Conservation (phyloP, 2,888 invertebrate genomes). For the Limnephilus lunatus region DNA sequence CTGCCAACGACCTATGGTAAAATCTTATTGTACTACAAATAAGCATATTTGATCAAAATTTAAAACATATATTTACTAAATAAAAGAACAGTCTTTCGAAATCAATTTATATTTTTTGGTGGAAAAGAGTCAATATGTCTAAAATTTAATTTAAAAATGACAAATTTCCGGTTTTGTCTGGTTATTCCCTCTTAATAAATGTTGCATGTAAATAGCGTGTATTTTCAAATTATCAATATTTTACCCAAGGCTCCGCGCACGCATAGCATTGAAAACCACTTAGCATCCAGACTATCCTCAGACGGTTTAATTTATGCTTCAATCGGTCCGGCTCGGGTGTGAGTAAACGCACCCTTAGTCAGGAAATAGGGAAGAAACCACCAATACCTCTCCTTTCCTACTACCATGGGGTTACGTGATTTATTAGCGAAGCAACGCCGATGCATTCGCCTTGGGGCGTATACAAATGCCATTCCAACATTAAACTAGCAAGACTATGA, state of each 20-base stretch:
- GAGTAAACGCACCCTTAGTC: constrained; percentile 51
- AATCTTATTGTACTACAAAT: no score
- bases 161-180: no score
- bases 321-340: constrained; percentile 52
- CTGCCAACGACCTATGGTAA: no score
- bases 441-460: constrained; percentile 49
- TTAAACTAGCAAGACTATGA: background rate
- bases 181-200: no score
- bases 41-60: no score
- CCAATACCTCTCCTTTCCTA: constrained; percentile 51
- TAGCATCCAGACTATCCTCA: constrained; percentile 52
- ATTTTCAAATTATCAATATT: background rate
- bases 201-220: background rate
- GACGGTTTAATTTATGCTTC: constrained; percentile 57
- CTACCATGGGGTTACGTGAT: constrained; percentile 57
- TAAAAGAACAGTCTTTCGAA: no score
- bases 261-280: constrained; percentile 54
- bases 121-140: no score
- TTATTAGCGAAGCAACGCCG: constrained; percentile 55
- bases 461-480: background rate
- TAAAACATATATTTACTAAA: no score
- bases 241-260: background rate
- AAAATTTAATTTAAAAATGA: no score
- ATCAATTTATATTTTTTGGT: no score
- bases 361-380: constrained; percentile 57